Evolutionary conservation across 2,113 vertebrate species (phyloP).

Genomic region (Takifugu bimaculatus): DNA sequence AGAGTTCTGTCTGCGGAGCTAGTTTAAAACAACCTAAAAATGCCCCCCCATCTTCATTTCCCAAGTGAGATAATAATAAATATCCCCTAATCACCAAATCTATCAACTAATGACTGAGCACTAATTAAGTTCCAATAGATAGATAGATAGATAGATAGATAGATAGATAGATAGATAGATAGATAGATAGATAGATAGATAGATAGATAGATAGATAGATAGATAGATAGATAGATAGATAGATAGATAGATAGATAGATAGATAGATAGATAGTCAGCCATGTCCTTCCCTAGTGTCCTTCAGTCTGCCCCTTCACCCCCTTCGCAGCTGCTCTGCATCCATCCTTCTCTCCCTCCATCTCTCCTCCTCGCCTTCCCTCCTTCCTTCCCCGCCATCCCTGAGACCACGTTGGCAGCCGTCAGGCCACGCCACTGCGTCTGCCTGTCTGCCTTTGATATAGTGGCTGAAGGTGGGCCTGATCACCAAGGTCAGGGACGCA

Average conservation of each 20-base stretch:
- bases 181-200: not conserved
- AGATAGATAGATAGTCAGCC: not conserved
- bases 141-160: too few relatives aligned
- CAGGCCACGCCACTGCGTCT: constrained; percentile 45
- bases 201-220: too few relatives aligned
- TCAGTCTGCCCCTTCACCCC: constrained; percentile 57
- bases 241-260: not conserved
- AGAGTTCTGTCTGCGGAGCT: not conserved
- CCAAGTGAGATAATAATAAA: too few relatives aligned
- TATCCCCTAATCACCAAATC: too few relatives aligned
- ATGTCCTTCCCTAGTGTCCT: constrained; percentile 77
- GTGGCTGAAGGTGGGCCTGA: constrained; percentile 73
- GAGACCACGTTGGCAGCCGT: constrained; percentile 31
- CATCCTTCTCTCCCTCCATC: constrained; percentile 15
- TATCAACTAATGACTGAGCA: too few relatives aligned
- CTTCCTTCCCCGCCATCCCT: constrained; percentile 14
- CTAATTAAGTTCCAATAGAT: too few relatives aligned
- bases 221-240: not conserved
- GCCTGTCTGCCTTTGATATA: constrained; percentile 66
- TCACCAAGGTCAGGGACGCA: constrained; percentile 82
- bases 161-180: too few relatives aligned
- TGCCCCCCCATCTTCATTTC: too few relatives aligned
- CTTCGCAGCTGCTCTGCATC: constrained; percentile 39
- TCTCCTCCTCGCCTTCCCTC: constrained; percentile 16
- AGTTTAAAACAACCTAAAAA: too few relatives aligned